Evolutionary conservation across 2,113 vertebrate genomes (phyloP).

Genomic region (Percopsis transmontana): DNA sequence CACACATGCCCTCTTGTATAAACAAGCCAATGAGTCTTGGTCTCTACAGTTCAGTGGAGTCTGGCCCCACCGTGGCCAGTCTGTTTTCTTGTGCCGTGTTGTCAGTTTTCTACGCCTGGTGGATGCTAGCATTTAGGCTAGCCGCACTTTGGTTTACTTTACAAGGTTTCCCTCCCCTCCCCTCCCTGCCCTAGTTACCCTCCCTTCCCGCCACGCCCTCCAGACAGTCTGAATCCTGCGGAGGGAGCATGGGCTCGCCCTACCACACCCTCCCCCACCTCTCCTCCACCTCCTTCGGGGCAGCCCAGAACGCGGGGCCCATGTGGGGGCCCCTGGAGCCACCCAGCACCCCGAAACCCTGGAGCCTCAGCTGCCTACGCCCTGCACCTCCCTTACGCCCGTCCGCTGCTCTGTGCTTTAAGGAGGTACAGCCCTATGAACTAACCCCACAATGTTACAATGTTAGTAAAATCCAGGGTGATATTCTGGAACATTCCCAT

Average conservation of each 20-base stretch:
- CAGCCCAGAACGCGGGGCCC: slow-evolving; percentile 78
- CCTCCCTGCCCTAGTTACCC: slow-evolving; percentile 81
- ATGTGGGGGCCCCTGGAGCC: slow-evolving; percentile 92
- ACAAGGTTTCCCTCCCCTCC: background rate
- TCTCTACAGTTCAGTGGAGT: too few relatives aligned
- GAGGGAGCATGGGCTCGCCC: slow-evolving; percentile 73
- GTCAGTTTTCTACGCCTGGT: too few relatives aligned
- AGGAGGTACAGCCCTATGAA: slow-evolving; percentile 82
- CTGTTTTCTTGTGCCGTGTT: too few relatives aligned
- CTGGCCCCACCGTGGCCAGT: too few relatives aligned
- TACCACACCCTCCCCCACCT: slow-evolving; percentile 92
- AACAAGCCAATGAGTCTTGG: too few relatives aligned
- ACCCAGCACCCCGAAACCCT: slow-evolving; percentile 90
- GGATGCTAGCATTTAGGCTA: background rate
- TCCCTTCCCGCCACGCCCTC: slow-evolving; percentile 86
- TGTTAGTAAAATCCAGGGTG: too few relatives aligned
- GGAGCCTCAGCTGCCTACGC: slow-evolving; percentile 96
- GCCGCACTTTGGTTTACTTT: background rate
- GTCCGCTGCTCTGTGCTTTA: slow-evolving; percentile 91
- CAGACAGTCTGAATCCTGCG: slow-evolving; percentile 87
- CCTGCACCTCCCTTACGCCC: slow-evolving; percentile 91
- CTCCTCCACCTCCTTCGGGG: slow-evolving; percentile 83
- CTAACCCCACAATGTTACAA: too few relatives aligned
- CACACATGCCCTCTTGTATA: too few relatives aligned
- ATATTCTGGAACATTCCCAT: too few relatives aligned